Percentiles rank a stretch among this genome's conserved stretches.
These are phyloP conservation scores for Megaustenia siamemsis DNA, from an alignment of 2,888 invertebrate species.

Conservation along the genomic window DNA sequence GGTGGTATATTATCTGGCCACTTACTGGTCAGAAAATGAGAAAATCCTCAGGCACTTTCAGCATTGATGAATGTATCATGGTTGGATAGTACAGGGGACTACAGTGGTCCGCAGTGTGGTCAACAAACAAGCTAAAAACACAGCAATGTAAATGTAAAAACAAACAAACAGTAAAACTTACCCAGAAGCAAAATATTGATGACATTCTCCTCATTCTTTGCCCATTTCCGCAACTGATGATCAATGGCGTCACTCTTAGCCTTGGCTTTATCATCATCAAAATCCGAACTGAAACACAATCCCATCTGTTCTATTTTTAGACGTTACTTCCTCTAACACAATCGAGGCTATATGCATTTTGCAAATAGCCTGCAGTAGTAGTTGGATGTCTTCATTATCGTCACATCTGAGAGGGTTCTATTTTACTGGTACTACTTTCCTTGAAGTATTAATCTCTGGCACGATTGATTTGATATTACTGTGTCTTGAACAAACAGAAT, in stretches of 20 bases:
- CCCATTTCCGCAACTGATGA: constrained; percentile 83
- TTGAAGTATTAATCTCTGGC: too few relatives aligned
- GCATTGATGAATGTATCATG: too few relatives aligned
- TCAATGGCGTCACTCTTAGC: constrained; percentile 85
- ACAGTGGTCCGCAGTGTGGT: too few relatives aligned
- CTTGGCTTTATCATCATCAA: constrained; percentile 83
- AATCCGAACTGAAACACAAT: constrained; percentile 84
- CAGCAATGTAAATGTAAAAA: too few relatives aligned
- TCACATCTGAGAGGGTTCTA: not conserved
- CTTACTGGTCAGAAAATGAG: too few relatives aligned
- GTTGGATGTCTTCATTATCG: not conserved
- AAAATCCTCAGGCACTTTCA: too few relatives aligned
- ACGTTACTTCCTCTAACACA: not conserved
- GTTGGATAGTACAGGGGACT: too few relatives aligned
- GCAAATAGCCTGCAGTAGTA: not conserved
- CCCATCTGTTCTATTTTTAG: constrained; percentile 81
- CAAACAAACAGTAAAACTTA: constrained; percentile 76
- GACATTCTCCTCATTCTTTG: constrained; percentile 84
- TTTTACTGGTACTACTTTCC: too few relatives aligned
- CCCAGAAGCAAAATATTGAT: constrained; percentile 85
- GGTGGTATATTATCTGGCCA: too few relatives aligned
- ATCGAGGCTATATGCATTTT: not conserved
- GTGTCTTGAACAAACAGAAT: too few relatives aligned
- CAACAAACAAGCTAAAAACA: too few relatives aligned
- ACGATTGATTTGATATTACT: too few relatives aligned